Evolutionary conservation across 2,888 invertebrate genomes (phyloP).

Genomic region (Parapristionchus giblindavisi): DNA sequence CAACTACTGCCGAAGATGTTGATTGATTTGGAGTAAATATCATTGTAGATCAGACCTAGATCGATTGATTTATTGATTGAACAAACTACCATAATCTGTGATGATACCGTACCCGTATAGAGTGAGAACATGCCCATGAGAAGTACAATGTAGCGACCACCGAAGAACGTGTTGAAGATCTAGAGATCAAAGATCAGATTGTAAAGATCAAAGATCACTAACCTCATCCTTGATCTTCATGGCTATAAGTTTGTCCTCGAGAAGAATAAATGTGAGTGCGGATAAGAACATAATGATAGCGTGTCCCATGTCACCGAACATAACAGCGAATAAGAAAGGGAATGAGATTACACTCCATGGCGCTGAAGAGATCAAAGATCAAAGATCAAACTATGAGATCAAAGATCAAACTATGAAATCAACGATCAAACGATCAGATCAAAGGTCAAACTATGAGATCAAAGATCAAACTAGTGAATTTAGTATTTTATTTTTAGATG

Average conservation of each 20-base stretch:
- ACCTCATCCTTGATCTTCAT: constrained; percentile 65
- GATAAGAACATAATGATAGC: constrained; percentile 89
- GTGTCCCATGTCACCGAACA: constrained; percentile 99
- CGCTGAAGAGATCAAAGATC: constrained; percentile 74
- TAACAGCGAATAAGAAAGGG: constrained; percentile 94
- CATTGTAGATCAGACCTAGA: constrained; percentile 96
- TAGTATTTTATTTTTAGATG: not conserved
- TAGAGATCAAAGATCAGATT: constrained; percentile 68
- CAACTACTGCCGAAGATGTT: constrained; percentile 85
- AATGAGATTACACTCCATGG: constrained; percentile 97
- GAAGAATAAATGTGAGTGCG: constrained; percentile 91
- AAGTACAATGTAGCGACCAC: constrained; percentile 91
- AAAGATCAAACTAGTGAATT: not conserved
- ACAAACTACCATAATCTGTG: not conserved
- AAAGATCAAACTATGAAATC: not conserved
- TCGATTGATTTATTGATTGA: constrained; percentile 69
- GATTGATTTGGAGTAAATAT: constrained; percentile 92
- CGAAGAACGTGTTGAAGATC: constrained; percentile 98
- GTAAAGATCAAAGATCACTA: not conserved
- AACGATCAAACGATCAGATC: not conserved
- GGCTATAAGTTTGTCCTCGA: constrained; percentile 82
- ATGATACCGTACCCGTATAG: constrained; percentile 62
- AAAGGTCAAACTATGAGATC: not conserved
- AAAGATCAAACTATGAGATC: not conserved
- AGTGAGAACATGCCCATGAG: constrained; percentile 76